Evolutionary conservation across 2,113 vertebrate genomes (phyloP), one percentile per base, ranked within the genome.

Genomic region (Spea multiplicata): DNA sequence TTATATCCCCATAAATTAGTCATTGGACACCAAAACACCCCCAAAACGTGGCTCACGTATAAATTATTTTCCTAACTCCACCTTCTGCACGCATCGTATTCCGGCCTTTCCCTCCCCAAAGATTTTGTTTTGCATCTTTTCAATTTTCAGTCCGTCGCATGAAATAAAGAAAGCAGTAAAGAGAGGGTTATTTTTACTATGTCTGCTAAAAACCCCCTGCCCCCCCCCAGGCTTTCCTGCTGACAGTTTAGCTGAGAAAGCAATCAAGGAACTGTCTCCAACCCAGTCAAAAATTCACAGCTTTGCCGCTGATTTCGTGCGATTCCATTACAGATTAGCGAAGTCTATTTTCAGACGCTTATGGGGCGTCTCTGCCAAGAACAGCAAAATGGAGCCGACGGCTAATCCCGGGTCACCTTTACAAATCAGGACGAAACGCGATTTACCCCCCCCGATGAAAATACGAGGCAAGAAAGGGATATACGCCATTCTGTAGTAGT

Each of bases 271-370:
- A 49, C 77, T 79, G 77, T 79, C 77, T 73, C 44, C 70, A 55
- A 70, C 70, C 44, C 49, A 44, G 50, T 59, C 70, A 73, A 79
- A 79, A 66, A 73, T 73, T 79, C 77, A 48, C 77, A 79, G 77
- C 77, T 73, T 73, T 73, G 71, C 70, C 44, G 50, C 70, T 73
- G 77, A 79, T 79, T 79, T 73, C 73, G 50, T 79, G 77, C 77
- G 70, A 79, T 79, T 79, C 77, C 44, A 79, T 79, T 79, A 72
- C 70, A 79, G 77, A 79, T 79, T 79, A 79, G n/a, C 70, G 17
- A 61, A 67, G 77, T 73, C 77, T 79, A 79, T 79, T 79, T 73
- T 73, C 70, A 73, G 77, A 73, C 48, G 70, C 77, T 79, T 73
- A 79, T 66, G 61, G 73, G 50, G 64, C 70, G 45, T 50, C 70